phyloP scores from a whole-genome alignment of 2,888 invertebrate genomes.

The Globia sparganii region DNA sequence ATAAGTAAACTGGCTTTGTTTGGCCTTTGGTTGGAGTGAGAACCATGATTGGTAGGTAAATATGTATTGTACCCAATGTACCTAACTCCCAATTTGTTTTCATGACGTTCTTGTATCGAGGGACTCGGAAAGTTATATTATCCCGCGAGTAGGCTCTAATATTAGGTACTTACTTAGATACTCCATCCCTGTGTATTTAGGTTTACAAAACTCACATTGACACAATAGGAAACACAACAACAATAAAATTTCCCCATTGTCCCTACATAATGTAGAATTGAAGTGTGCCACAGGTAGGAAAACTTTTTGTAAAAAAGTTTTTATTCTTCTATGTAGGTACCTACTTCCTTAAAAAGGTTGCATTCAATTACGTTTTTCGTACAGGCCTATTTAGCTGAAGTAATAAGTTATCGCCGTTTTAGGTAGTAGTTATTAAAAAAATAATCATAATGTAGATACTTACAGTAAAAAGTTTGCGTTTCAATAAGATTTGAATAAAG shows the following conservation, averaged over 20 bases:
- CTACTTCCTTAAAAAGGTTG: constrained; percentile 1
- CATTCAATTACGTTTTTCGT: background rate
- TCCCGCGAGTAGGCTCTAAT: no score
- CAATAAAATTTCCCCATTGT: background rate
- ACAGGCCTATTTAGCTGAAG: background rate
- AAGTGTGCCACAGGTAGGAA: background rate
- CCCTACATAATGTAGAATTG: no score
- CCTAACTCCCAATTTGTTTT: background rate
- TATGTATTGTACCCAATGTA: no score
- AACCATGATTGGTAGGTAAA: background rate
- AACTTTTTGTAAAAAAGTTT: constrained; percentile 1
- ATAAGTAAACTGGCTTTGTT: background rate
- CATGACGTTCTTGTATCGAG: background rate
- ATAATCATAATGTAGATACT: background rate
- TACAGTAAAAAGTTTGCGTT: background rate
- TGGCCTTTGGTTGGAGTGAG: background rate
- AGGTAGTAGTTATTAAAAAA: background rate
- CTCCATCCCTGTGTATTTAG: background rate
- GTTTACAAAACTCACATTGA: constrained; percentile 4
- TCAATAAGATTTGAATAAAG: background rate
- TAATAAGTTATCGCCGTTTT: background rate
- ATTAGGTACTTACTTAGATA: background rate
- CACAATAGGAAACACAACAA: constrained; percentile 10
- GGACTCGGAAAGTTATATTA: background rate
- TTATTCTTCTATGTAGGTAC: background rate